Evolutionary conservation across 1,140 invertebrate genomes (phyloP).

Genomic region (Bombus superbus): DNA sequence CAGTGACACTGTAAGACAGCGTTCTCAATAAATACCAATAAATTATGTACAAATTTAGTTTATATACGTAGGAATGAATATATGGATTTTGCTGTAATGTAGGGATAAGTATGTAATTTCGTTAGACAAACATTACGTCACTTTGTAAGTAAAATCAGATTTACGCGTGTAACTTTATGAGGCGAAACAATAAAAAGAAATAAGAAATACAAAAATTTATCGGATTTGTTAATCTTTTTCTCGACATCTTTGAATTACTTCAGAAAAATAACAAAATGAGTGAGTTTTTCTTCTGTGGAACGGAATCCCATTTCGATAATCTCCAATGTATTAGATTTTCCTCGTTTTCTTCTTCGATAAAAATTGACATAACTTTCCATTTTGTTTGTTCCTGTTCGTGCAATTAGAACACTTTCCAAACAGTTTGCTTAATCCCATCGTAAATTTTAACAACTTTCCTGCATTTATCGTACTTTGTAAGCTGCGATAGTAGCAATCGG

Average conservation of each 20-base stretch:
- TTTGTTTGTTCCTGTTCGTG: too few species aligned
- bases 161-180: not conserved
- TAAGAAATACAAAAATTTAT: not conserved
- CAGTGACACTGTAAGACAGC: not conserved
- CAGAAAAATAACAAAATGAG: too few species aligned
- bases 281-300: too few species aligned
- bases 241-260: too few species aligned
- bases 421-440: not conserved
- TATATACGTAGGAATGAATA: too few species aligned
- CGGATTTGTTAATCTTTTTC: too few species aligned
- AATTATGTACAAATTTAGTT: not conserved
- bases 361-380: too few species aligned
- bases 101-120: not conserved
- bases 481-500: not conserved
- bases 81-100: too few species aligned
- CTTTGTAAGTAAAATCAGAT: not conserved
- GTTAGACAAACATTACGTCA: not conserved
- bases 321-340: too few species aligned
- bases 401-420: not conserved
- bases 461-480: not conserved
- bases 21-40: too few species aligned
- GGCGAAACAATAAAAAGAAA: not conserved
- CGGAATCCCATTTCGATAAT: too few species aligned
- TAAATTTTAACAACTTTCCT: not conserved
- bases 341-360: too few species aligned